Evolutionary conservation across 2,888 invertebrate species (phyloP).

Genomic region (Kryphioiulus occultus): DNA sequence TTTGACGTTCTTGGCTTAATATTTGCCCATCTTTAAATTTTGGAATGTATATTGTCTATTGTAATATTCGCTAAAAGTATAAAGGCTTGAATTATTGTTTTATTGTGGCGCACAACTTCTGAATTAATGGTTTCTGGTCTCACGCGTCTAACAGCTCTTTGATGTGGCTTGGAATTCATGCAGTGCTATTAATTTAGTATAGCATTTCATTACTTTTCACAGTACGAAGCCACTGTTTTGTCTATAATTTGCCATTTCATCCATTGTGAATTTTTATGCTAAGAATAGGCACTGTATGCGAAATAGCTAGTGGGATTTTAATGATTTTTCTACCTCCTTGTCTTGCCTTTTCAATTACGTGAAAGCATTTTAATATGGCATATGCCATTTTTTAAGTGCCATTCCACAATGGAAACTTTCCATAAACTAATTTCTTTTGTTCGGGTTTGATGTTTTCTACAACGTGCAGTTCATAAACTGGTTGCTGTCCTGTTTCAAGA

Average conservation of each 20-base stretch:
- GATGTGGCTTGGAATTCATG: neutral
- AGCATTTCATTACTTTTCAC: neutral
- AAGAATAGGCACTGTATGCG: neutral
- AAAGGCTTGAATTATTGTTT: neutral
- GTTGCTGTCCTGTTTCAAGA: neutral
- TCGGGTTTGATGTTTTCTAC: neutral
- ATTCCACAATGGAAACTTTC: neutral
- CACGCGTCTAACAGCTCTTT: neutral
- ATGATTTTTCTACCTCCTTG: slow-evolving; percentile 1
- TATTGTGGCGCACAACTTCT: neutral
- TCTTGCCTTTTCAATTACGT: slow-evolving; percentile 20
- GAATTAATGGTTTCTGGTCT: neutral
- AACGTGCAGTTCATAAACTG: neutral
- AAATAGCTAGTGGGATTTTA: neutral
- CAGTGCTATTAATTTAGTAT: slow-evolving; percentile 10
- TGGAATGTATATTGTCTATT: neutral
- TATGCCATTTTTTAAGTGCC: slow-evolving; percentile 8
- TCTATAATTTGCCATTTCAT: neutral
- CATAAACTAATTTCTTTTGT: neutral
- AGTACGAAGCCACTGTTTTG: neutral
- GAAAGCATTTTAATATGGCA: slow-evolving; percentile 37
- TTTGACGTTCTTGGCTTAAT: neutral
- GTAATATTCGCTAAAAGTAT: neutral
- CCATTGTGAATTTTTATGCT: neutral
- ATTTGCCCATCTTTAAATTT: neutral